Evolutionary conservation across 35 echinoderm and acorn worm species (phyloP).

Genomic region (Lytechinus variegatus): DNA sequence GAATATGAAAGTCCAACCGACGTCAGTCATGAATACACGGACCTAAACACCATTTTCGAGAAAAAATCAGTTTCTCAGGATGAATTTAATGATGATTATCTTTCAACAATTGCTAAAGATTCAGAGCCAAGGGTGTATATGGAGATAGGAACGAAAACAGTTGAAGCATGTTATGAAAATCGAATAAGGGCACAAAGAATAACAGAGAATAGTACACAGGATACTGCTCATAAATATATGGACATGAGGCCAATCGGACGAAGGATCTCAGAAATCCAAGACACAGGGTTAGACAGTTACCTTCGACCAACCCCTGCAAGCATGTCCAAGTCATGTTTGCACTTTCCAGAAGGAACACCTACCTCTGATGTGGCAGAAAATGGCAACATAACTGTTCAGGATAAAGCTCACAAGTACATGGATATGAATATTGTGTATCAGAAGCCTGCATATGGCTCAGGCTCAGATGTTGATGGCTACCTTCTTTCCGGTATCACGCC

Average conservation of each 20-base stretch:
- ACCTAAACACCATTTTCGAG: neutral
- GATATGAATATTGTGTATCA: too few relatives aligned
- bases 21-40: neutral
- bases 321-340: neutral
- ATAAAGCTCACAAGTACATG: neutral
- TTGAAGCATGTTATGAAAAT: neutral
- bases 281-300: too few relatives aligned
- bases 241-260: neutral
- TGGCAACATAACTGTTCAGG: neutral
- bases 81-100: neutral
- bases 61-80: neutral
- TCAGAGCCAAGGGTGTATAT: neutral
- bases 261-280: neutral
- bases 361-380: neutral
- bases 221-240: neutral
- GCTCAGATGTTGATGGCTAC: neutral
- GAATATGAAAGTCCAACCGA: neutral
- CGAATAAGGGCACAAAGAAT: neutral
- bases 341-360: neutral
- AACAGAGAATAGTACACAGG: neutral
- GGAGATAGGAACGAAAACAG: neutral
- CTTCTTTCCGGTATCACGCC: neutral
- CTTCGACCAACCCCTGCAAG: neutral
- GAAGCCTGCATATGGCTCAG: neutral
- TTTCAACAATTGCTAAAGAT: neutral